Base-by-base conservation (phyloP, 1,140 invertebrate species). In the Cataglyphis hispanica region DNA sequence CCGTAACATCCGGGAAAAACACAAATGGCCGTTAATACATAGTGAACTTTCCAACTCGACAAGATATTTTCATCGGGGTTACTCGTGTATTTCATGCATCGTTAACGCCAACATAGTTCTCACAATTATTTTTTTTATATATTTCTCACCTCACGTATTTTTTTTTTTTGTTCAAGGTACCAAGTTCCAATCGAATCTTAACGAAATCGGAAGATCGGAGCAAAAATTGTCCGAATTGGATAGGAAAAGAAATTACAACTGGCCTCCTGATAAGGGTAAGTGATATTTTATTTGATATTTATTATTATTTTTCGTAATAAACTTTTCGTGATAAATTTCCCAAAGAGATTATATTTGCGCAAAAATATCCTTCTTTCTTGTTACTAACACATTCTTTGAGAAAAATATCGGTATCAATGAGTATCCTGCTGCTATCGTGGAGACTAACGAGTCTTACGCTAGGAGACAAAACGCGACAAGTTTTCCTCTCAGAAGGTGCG, bases 131-230 rank as follows among this genome's bases (percentile, higher is more conserved):
- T 50, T 70, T 19, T 37, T 37, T 40, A 66, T 67, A n/a, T 67
- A 6, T 67, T 72, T 83, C 58, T 72, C 46, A 50, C 5, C 60
- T 74, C 31, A 67, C 3, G 2, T 43, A 16, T 37, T 74, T 86
- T 50, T 50, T 58, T 86, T 34, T 37, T 94, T 93, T n/a, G n/a
- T n/a, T 61, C 25, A 94, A 97, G 97, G 96, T 92, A 96, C 95
- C 72, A 96, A 97, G 89, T 96, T 96, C 91, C 96, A 96, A 93
- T 97, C 96, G 53, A 97, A 97, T 91, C 93, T 97, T 85, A 97
- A 97, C 91, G 96, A 97, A 92, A 96, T 97, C 87, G 96, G 96
- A 87, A 97, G 97, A 94, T 97, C 96, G 50, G 96, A 97, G 92
- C 96, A 97, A 92, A 97, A 97, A 94, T 96, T 96, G 10, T 91